Percentiles rank a stretch among this genome's conserved stretches.
phyloP scores from a whole-genome alignment of 1,140 invertebrate genomes.

The Camponotus vicinus region DNA sequence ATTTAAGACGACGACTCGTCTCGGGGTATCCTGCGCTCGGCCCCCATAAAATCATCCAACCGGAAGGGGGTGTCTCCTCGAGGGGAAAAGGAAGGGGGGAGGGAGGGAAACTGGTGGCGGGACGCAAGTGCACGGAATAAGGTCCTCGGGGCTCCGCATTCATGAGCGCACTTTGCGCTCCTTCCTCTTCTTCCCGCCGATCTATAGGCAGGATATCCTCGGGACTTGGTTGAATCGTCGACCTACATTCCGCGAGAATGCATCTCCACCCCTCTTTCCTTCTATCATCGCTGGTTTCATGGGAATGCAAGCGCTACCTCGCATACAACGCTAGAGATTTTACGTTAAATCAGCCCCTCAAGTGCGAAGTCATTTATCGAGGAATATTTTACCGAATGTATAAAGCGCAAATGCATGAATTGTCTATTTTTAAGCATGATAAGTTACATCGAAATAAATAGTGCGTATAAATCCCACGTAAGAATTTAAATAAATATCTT shows the following conservation, averaged over 20 bases:
- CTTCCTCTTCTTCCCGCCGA: constrained; percentile 68
- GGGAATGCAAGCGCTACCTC: constrained; percentile 59
- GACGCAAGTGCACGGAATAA: constrained; percentile 79
- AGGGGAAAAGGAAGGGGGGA: neutral
- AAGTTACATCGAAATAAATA: neutral
- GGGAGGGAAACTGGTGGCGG: constrained; percentile 57
- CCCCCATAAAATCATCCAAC: constrained; percentile 75
- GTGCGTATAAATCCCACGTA: neutral
- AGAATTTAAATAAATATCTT: neutral
- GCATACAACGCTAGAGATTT: neutral
- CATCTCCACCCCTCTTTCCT: constrained; percentile 53
- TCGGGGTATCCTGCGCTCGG: constrained; percentile 61
- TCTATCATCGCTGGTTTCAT: constrained; percentile 51
- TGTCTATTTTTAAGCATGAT: neutral
- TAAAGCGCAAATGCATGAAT: neutral
- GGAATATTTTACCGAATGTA: constrained; percentile 9
- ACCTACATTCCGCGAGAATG: constrained; percentile 77
- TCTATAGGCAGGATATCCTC: constrained; percentile 83
- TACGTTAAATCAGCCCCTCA: constrained; percentile 34
- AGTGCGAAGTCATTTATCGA: constrained; percentile 4
- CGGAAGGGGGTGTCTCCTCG: constrained; percentile 81
- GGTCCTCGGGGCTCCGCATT: constrained; percentile 75
- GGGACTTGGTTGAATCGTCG: constrained; percentile 76
- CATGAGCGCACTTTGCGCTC: constrained; percentile 76
- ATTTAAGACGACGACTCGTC: constrained; percentile 73